Evolutionary conservation across 2,113 vertebrate species (phyloP).

Genomic region (Protobothrops mucrosquamatus): DNA sequence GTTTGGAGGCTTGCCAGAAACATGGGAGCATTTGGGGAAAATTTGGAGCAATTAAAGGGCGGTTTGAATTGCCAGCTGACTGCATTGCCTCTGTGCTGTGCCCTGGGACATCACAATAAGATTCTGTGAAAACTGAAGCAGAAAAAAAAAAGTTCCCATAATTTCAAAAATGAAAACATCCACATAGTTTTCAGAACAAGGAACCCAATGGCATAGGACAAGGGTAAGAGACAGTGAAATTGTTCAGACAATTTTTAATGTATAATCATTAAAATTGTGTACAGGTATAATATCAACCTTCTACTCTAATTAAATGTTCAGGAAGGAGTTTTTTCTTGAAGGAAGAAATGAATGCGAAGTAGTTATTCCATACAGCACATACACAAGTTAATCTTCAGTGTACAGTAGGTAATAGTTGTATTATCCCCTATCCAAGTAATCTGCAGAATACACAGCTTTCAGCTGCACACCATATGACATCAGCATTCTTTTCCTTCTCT

Average conservation of each 20-base stretch:
- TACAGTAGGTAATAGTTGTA: background rate
- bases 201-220: background rate
- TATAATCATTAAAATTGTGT: background rate
- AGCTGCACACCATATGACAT: slow-evolving; percentile 5
- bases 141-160: background rate
- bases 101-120: background rate
- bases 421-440: slow-evolving; percentile 19
- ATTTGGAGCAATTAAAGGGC: too few species aligned
- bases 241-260: background rate
- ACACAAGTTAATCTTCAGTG: background rate
- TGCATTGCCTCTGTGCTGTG: too few species aligned
- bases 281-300: slow-evolving; percentile 36
- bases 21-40: too few species aligned
- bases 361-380: slow-evolving; percentile 32
- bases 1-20: too few species aligned
- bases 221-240: slow-evolving; percentile 13
- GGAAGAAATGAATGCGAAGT: background rate
- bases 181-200: background rate
- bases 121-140: background rate
- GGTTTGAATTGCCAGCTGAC: too few species aligned
- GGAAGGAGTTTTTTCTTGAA: slow-evolving; percentile 23
- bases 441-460: slow-evolving; percentile 7
- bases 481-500: background rate
- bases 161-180: background rate
- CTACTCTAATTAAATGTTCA: slow-evolving; percentile 24